These are phyloP conservation scores for Dallia pectoralis DNA, from an alignment of 2,797 vertebrate genomes.

Conservation along the genomic window DNA sequence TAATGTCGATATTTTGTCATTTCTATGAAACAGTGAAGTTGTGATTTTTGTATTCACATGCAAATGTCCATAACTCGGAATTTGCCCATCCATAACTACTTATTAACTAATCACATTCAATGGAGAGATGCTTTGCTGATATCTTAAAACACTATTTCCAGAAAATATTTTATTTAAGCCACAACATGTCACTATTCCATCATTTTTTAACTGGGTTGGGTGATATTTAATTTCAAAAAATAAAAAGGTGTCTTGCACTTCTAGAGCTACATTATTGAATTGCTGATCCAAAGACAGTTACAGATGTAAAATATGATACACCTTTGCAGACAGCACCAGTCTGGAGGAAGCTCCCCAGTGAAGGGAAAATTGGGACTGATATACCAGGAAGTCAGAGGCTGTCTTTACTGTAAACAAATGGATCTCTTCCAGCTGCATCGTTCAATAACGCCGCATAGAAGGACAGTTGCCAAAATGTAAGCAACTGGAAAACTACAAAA, in stretches of 20 bases:
- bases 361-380: slow-evolving; percentile 59
- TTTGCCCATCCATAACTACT: background rate
- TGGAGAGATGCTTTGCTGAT: background rate
- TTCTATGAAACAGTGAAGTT: background rate
- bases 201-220: background rate
- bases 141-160: background rate
- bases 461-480: slow-evolving; percentile 53
- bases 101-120: background rate
- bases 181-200: background rate
- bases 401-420: slow-evolving; percentile 73
- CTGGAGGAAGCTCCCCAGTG: slow-evolving; percentile 35
- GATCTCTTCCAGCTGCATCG: slow-evolving; percentile 66
- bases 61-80: background rate
- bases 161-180: background rate
- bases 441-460: slow-evolving; percentile 62
- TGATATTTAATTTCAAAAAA: background rate
- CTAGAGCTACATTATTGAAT: background rate
- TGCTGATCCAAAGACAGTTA: background rate
- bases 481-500: slow-evolving; percentile 36
- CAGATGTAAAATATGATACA: background rate
- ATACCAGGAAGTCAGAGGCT: slow-evolving; percentile 68
- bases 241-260: background rate
- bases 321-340: slow-evolving; percentile 16
- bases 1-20: too few species aligned
- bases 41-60: background rate